A percentile compares a stretch with the other conserved stretches of the same genome.
phyloP scores from a whole-genome alignment of 37 sponge, comb jelly and placozoan species.

The Bolinopsis microptera region DNA sequence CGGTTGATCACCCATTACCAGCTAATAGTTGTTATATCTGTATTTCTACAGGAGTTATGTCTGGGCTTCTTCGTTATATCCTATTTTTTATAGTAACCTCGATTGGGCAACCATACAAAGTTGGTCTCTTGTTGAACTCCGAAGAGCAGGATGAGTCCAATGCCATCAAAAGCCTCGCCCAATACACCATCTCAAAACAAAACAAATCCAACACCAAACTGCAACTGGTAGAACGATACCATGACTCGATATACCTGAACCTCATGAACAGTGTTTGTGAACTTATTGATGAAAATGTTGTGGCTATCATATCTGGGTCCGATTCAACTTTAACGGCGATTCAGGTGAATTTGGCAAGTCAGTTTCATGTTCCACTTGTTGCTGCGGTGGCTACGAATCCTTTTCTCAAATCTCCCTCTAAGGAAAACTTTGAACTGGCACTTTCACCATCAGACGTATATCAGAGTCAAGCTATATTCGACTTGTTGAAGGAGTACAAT shows the following conservation, averaged over 20 bases:
- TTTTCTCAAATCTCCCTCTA: not conserved
- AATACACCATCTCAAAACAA: not conserved
- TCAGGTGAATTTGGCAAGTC: not conserved
- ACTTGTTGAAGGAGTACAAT: not conserved
- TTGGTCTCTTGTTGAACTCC: not conserved
- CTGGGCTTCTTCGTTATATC: not conserved
- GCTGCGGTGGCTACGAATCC: conserved; percentile 5
- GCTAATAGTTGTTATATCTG: too few species aligned
- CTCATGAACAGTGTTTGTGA: not conserved
- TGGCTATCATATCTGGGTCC: not conserved
- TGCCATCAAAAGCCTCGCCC: not conserved
- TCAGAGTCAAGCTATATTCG: conserved; percentile 43
- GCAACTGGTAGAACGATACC: not conserved
- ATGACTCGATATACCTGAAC: not conserved
- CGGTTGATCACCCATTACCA: too few species aligned
- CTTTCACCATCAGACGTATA: not conserved
- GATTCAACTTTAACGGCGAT: not conserved
- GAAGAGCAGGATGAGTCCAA: not conserved
- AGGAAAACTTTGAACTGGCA: not conserved
- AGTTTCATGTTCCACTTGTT: not conserved
- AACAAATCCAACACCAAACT: not conserved
- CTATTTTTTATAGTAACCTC: not conserved
- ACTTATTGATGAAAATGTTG: not conserved
- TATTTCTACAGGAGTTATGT: not conserved
- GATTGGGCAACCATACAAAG: not conserved